Percentiles rank a stretch among this genome's conserved stretches.
phyloP scores from a whole-genome alignment of 2,888 invertebrate genomes.

The Erebia palarica region DNA sequence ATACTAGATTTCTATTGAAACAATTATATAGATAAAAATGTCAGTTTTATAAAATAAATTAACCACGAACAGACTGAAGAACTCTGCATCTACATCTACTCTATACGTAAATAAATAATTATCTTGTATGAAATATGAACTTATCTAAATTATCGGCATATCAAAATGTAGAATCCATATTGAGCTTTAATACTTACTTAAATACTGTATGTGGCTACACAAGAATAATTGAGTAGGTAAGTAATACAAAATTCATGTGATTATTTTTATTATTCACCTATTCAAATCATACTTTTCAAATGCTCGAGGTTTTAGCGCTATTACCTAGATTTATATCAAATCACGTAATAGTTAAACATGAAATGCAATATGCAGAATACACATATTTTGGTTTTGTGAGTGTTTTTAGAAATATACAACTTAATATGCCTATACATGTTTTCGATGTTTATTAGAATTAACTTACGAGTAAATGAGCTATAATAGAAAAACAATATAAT shows the following conservation, averaged over 20 bases:
- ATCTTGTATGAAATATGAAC: conserved; percentile 43
- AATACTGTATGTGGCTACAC: background rate
- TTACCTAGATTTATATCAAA: background rate
- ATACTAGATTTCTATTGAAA: conserved; percentile 58
- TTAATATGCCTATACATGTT: conserved; percentile 9
- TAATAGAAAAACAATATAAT: background rate
- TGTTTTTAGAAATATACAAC: background rate
- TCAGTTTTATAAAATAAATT: conserved; percentile 35
- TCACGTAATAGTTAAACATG: conserved; percentile 43
- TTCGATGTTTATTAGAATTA: conserved; percentile 22
- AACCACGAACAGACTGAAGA: conserved; percentile 56
- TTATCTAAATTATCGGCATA: conserved; percentile 41
- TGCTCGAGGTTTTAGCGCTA: background rate
- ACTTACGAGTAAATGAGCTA: background rate
- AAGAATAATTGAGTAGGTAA: background rate
- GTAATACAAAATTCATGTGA: background rate
- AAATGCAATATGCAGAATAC: conserved; percentile 42
- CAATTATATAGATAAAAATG: conserved; percentile 31
- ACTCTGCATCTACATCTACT: conserved; percentile 51
- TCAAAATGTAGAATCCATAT: conserved; percentile 24
- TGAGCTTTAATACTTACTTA: background rate
- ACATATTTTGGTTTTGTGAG: background rate
- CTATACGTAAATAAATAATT: conserved; percentile 53
- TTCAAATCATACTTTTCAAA: background rate
- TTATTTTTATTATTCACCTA: background rate